These are phyloP conservation scores for Macaca nemestrina DNA, from an alignment of 2,113 vertebrate genomes.

Conservation along the genomic window DNA sequence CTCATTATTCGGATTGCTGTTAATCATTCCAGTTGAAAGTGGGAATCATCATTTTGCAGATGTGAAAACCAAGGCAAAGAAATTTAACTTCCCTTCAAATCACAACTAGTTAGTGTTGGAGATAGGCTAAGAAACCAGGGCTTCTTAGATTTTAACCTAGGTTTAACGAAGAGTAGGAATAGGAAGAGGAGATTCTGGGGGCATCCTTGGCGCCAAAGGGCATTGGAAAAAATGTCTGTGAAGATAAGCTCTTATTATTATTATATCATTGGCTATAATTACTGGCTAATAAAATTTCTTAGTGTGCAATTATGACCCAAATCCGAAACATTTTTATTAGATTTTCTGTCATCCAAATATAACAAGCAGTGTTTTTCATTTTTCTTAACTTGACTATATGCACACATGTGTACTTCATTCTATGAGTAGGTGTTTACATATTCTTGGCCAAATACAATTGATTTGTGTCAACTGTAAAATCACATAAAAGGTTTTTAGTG, in stretches of 20 bases:
- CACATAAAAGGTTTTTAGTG: neutral
- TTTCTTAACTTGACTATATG: neutral
- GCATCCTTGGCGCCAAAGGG: neutral
- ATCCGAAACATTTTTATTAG: neutral
- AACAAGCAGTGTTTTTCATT: neutral
- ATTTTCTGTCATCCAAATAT: neutral
- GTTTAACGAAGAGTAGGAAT: neutral
- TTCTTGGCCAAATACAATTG: neutral
- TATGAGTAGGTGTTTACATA: neutral
- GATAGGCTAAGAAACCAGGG: neutral
- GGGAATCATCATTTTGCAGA: neutral
- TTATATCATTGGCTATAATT: neutral
- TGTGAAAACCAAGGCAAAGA: neutral
- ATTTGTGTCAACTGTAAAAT: neutral
- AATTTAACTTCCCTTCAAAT: neutral
- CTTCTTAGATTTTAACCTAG: neutral
- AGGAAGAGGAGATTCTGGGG: neutral
- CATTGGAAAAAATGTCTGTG: neutral
- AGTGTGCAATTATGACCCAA: neutral
- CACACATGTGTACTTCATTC: neutral
- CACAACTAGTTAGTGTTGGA: neutral
- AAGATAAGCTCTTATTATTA: neutral
- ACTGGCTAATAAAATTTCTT: neutral
- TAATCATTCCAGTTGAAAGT: slow-evolving; percentile 4
- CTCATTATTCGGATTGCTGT: neutral